A percentile compares a stretch with the other conserved stretches of the same genome.
Conservation (phyloP, 2,797 vertebrate genomes). For the Neopelma chrysocephalum region DNA sequence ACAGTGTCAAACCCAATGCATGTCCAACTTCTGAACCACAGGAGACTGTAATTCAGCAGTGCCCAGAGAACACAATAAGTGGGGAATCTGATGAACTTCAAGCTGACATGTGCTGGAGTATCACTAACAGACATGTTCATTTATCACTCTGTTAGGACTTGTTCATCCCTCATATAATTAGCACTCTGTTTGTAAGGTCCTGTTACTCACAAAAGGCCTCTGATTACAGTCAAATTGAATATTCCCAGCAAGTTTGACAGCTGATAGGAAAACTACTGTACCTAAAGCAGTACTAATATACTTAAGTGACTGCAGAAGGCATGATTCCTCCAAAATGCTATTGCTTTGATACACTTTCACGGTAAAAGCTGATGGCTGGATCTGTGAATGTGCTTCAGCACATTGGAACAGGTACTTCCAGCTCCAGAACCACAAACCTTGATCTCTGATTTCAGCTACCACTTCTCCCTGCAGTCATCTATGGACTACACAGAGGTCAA, state of each 20-base stretch:
- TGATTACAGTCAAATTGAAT: constrained; percentile 2
- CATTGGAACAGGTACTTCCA: neutral
- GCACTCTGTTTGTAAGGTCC: neutral
- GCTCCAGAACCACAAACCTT: neutral
- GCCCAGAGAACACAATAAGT: neutral
- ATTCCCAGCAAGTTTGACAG: neutral
- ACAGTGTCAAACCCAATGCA: neutral
- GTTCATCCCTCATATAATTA: neutral
- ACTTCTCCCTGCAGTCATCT: neutral
- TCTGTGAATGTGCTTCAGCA: neutral
- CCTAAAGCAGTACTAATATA: neutral
- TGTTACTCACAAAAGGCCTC: neutral
- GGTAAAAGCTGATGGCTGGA: neutral
- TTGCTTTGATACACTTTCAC: neutral
- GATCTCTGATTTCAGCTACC: neutral
- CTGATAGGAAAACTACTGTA: neutral
- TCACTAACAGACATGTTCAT: neutral
- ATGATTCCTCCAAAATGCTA: neutral
- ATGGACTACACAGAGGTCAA: neutral
- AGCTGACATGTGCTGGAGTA: neutral
- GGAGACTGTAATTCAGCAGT: neutral
- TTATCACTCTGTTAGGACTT: neutral
- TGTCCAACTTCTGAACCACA: neutral
- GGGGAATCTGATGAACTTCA: neutral
- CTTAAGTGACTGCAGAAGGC: neutral